phyloP scores from a whole-genome alignment of 1,140 invertebrate genomes.

The Zaprionus ghesquierei region DNA sequence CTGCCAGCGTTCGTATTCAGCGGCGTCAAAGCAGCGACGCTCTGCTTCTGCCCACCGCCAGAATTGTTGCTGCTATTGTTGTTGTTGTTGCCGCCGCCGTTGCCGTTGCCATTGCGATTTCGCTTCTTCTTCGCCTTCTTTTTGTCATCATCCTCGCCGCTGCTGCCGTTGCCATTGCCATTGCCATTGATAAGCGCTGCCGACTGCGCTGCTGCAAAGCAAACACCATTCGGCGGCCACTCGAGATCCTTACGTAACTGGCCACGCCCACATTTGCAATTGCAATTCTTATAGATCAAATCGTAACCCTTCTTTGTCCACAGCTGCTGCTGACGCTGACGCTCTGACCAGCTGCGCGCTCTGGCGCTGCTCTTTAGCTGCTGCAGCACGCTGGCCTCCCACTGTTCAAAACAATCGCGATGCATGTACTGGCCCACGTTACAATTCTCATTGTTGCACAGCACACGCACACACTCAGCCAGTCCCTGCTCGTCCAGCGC shows the following conservation, averaged over 20 bases:
- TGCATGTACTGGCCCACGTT: slow-evolving; percentile 95
- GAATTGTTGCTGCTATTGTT: slow-evolving; percentile 53
- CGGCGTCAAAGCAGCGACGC: slow-evolving; percentile 19
- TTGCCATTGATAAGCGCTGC: slow-evolving; percentile 16
- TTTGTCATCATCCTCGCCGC: slow-evolving; percentile 83
- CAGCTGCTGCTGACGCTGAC: slow-evolving; percentile 95
- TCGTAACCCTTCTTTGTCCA: slow-evolving; percentile 99
- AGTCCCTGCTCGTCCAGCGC: slow-evolving; percentile 89
- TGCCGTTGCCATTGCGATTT: slow-evolving; percentile 85
- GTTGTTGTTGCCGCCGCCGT: slow-evolving; percentile 35
- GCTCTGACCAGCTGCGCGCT: slow-evolving; percentile 96
- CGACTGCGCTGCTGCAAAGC: slow-evolving; percentile 17
- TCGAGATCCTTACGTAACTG: slow-evolving; percentile 97
- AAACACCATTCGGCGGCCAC: slow-evolving; percentile 85
- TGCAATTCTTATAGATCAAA: slow-evolving; percentile 94
- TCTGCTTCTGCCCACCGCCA: slow-evolving; percentile 15
- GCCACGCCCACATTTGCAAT: slow-evolving; percentile 93
- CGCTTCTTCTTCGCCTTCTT: slow-evolving; percentile 90
- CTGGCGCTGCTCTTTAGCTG: slow-evolving; percentile 95
- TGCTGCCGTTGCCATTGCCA: slow-evolving; percentile 36
- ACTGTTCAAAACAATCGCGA: slow-evolving; percentile 95
- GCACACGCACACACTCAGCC: slow-evolving; percentile 92
- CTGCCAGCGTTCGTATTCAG: slow-evolving; percentile 46
- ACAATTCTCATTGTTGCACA: slow-evolving; percentile 97
- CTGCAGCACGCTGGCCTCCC: slow-evolving; percentile 94